phyloP scores from a whole-genome alignment of 2,888 invertebrate species.

The Heterodera filipjevi region DNA sequence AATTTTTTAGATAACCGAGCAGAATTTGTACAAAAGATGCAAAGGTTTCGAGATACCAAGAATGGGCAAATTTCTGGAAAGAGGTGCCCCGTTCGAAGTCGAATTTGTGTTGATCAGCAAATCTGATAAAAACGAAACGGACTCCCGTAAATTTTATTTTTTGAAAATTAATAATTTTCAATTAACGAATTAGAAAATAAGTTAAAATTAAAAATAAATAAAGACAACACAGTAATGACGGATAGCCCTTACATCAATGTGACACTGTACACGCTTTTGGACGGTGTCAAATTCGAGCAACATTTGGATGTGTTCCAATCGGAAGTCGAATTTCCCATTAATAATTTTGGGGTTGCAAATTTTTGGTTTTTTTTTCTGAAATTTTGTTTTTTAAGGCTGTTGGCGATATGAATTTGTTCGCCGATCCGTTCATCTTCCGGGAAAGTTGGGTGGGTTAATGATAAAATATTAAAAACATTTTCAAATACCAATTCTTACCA shows the following conservation, averaged over 20 bases:
- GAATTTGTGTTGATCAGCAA: not conserved
- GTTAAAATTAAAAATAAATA: not conserved
- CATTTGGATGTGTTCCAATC: not conserved
- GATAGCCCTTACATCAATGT: not conserved
- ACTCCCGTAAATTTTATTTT: no score
- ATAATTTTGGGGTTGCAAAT: not conserved
- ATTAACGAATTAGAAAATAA: no score
- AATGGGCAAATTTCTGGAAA: not conserved
- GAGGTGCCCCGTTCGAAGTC: not conserved
- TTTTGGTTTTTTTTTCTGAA: not conserved
- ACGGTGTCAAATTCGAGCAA: not conserved
- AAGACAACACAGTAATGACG: not conserved
- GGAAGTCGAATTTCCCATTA: not conserved
- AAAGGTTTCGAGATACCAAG: not conserved
- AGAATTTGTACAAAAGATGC: not conserved
- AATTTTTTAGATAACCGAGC: not conserved
- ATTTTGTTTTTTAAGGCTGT: not conserved
- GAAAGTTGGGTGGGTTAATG: not conserved
- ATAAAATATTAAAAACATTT: not conserved
- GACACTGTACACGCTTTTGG: not conserved
- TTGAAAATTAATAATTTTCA: no score
- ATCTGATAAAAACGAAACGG: not conserved
- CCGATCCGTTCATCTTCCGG: not conserved
- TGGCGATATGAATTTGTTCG: not conserved
- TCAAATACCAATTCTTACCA: no score